Percentiles rank a stretch among this genome's conserved stretches.
Conservation (phyloP, 2,113 vertebrate genomes). For the Ginglymostoma cirratum region DNA sequence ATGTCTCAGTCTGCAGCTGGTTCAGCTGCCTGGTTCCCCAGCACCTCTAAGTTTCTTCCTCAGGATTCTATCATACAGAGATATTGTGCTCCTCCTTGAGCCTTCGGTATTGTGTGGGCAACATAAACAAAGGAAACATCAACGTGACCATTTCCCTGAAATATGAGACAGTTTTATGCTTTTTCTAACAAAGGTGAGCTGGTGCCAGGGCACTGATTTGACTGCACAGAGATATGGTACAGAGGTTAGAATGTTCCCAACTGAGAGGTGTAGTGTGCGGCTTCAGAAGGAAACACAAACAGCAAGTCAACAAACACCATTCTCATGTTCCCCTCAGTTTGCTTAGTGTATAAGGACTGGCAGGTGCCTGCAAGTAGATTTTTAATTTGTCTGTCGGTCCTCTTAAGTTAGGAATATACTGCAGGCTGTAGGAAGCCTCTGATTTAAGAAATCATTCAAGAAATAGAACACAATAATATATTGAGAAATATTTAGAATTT, state of each 20-base stretch:
- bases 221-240: background rate
- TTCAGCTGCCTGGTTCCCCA: background rate
- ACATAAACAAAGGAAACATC: background rate
- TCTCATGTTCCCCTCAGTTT: background rate
- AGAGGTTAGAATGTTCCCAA: too few relatives aligned
- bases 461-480: background rate
- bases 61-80: background rate
- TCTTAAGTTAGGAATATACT: background rate
- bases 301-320: background rate
- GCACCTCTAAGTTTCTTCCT: background rate
- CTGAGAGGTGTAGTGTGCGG: background rate
- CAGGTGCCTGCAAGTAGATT: background rate
- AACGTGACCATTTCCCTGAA: background rate
- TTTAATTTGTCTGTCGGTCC: background rate
- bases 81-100: background rate
- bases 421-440: background rate
- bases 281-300: background rate
- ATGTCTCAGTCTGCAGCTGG: background rate
- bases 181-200: background rate
- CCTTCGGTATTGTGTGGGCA: background rate
- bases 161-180: background rate
- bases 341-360: background rate
- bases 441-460: background rate
- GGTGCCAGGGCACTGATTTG: background rate
- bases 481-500: background rate